Percentiles rank a stretch among this genome's conserved stretches.
Evolutionary conservation across 1,140 invertebrate genomes (phyloP).

Genomic region (Eufriesea mexicana): DNA sequence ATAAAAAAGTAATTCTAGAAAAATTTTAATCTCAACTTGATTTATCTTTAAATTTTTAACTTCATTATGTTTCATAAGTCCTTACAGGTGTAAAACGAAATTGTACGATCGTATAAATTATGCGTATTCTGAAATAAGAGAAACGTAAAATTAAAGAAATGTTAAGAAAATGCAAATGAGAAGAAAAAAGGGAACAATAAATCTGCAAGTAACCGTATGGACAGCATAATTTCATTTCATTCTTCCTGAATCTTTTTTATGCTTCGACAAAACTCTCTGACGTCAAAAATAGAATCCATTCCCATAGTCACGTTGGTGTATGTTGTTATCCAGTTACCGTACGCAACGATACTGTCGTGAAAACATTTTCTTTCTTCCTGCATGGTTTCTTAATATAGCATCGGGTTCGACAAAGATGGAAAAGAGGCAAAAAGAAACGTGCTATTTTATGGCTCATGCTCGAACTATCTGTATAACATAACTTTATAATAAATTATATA

Average conservation of each 20-base stretch:
- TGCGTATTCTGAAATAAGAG: conserved; percentile 2
- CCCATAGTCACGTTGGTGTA: neutral
- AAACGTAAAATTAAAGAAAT: neutral
- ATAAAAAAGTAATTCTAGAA: neutral
- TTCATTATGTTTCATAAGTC: neutral
- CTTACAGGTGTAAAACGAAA: neutral
- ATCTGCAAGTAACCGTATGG: neutral
- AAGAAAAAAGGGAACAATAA: neutral
- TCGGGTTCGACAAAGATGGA: neutral
- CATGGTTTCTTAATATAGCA: neutral
- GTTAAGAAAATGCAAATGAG: neutral
- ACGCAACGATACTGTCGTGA: neutral
- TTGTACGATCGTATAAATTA: neutral
- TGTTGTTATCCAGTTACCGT: conserved; percentile 18
- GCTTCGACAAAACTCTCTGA: neutral
- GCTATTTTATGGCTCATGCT: neutral
- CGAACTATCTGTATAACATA: neutral
- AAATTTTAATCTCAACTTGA: neutral
- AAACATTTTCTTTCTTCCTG: conserved; percentile 11
- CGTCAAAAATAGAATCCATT: conserved; percentile 27
- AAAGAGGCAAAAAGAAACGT: neutral
- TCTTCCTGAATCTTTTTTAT: neutral
- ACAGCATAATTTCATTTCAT: neutral
- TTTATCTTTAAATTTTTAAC: neutral
- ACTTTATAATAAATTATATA: neutral